Percentiles rank a stretch among this genome's conserved stretches.
Conservation (phyloP, 2,113 vertebrate species). For the Aspiorhynchus laticeps region DNA sequence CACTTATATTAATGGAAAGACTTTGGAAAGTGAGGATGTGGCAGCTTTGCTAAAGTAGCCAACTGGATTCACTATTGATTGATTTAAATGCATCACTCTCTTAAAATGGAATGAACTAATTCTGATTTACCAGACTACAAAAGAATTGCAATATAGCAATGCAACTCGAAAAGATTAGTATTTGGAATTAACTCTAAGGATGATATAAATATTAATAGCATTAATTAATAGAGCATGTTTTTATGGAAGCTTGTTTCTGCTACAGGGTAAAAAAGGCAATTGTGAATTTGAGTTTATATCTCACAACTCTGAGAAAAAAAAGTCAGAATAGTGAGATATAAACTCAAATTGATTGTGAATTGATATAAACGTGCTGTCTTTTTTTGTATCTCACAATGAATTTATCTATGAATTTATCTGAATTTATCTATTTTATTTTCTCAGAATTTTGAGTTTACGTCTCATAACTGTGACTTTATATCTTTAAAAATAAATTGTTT, state of each 20-base stretch:
- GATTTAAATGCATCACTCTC: background rate
- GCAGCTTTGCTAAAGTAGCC: background rate
- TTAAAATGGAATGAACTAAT: background rate
- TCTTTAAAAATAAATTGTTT: background rate
- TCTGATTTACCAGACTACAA: background rate
- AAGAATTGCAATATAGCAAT: background rate
- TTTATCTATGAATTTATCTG: no score
- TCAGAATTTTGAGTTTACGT: background rate
- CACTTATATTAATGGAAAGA: background rate
- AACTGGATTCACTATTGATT: background rate
- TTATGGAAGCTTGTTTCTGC: no score
- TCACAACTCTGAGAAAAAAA: background rate
- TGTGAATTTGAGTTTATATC: background rate
- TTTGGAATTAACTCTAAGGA: background rate
- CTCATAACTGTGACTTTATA: background rate
- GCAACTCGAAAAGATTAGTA: background rate
- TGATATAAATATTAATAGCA: background rate
- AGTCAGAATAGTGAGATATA: no score
- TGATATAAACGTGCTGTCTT: no score
- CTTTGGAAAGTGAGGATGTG: background rate
- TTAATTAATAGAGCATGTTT: background rate
- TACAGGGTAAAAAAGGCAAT: no score
- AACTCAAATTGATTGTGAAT: no score
- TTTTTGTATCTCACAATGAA: no score
- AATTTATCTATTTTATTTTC: no score